These are phyloP conservation scores for Pseudopleuronectes americanus DNA, from an alignment of 2,797 vertebrate species.

Conservation along the genomic window DNA sequence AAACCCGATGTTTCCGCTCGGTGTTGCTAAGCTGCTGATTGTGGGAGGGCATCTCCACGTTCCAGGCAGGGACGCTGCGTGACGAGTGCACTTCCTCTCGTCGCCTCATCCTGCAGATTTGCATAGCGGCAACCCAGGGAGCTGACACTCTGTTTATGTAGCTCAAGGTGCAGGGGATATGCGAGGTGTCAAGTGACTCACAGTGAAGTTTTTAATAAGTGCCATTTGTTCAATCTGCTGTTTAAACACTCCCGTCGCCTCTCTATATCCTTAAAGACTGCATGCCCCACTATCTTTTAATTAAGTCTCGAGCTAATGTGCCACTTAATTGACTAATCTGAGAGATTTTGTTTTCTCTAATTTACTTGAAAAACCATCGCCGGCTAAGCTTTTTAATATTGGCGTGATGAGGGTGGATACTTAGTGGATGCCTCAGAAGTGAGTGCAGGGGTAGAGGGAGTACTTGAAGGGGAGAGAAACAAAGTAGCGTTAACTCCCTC, in stretches of 20 bases:
- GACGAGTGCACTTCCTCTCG: constrained; percentile 61
- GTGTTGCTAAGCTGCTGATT: constrained; percentile 69
- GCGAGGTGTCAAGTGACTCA: constrained; percentile 87
- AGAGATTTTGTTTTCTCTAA: constrained; percentile 89
- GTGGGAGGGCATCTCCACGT: constrained; percentile 69
- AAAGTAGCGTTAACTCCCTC: constrained; percentile 70
- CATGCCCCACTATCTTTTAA: constrained; percentile 86
- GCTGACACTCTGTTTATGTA: constrained; percentile 86
- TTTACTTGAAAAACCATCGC: constrained; percentile 86
- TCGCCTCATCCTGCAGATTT: constrained; percentile 76
- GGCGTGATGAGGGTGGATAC: constrained; percentile 73
- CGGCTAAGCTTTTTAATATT: constrained; percentile 83
- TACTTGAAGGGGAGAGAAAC: constrained; percentile 64
- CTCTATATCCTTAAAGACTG: constrained; percentile 83
- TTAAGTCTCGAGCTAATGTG: constrained; percentile 88
- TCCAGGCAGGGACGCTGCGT: constrained; percentile 66
- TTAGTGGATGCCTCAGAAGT: constrained; percentile 73
- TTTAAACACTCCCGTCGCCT: constrained; percentile 84
- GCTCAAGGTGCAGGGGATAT: constrained; percentile 81
- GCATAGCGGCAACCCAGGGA: constrained; percentile 78
- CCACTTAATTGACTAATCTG: constrained; percentile 89
- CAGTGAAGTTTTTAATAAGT: constrained; percentile 87
- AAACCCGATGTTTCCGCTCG: constrained; percentile 40
- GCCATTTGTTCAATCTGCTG: constrained; percentile 87
- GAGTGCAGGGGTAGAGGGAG: constrained; percentile 57